These are phyloP conservation scores for Dione juno DNA, from an alignment of 2,888 invertebrate species.

Conservation along the genomic window DNA sequence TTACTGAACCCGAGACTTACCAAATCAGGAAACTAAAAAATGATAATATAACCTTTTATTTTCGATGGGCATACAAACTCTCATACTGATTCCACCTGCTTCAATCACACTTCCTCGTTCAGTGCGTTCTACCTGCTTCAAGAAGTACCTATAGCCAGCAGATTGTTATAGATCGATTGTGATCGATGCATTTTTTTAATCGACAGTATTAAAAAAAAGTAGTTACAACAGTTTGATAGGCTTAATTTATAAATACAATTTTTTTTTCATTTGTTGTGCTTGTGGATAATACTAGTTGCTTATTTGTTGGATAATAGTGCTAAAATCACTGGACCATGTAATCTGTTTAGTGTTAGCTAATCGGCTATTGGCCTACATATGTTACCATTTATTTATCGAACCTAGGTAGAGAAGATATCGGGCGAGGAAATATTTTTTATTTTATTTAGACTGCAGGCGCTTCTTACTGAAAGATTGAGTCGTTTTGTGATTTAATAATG, in stretches of 20 bases:
- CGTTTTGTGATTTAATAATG: not conserved
- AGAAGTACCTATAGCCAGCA: too few species aligned
- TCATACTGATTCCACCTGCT: too few species aligned
- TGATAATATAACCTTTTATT: too few species aligned
- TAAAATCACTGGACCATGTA: conserved; percentile 17
- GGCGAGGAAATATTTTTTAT: not conserved
- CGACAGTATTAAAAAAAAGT: too few species aligned
- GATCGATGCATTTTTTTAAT: too few species aligned
- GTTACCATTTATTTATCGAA: not conserved
- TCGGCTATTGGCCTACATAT: not conserved
- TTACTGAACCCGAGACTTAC: too few species aligned
- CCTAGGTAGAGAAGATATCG: not conserved
- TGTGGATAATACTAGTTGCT: not conserved
- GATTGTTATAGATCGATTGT: too few species aligned
- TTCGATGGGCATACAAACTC: too few species aligned
- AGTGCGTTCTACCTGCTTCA: too few species aligned
- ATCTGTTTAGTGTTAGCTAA: conserved; percentile 14
- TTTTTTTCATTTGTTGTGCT: not conserved
- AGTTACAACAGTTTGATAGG: not conserved
- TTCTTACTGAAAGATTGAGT: not conserved
- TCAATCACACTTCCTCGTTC: too few species aligned
- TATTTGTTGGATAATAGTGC: conserved; percentile 15
- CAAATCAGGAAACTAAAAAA: too few species aligned
- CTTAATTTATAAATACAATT: not conserved
- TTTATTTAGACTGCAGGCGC: not conserved